Evolutionary conservation across 2,797 vertebrate species (phyloP).

Genomic region (Ataeniobius toweri): DNA sequence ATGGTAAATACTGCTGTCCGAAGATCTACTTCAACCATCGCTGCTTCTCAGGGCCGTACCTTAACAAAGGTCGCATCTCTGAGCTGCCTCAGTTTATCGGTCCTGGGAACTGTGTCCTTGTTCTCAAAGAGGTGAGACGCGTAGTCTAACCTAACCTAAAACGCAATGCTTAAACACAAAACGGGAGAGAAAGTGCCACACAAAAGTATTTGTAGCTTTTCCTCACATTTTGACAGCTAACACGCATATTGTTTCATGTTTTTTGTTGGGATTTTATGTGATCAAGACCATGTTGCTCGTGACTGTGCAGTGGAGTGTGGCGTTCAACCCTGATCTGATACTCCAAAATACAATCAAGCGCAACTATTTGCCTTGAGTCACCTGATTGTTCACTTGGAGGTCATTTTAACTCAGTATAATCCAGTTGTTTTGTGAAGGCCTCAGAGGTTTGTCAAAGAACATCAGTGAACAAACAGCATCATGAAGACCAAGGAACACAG

Average conservation of each 20-base stretch:
- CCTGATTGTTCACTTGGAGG: no score
- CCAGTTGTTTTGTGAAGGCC: no score
- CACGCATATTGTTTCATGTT: neutral
- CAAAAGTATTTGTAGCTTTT: neutral
- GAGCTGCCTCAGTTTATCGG: slow-evolving; percentile 97
- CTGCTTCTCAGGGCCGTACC: slow-evolving; percentile 98
- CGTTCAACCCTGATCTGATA: no score
- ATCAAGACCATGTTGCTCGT: no score
- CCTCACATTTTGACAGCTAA: neutral
- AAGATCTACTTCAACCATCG: slow-evolving; percentile 99
- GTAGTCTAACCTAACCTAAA: neutral
- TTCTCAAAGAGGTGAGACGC: slow-evolving; percentile 92
- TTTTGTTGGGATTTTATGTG: neutral
- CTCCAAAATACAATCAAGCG: no score
- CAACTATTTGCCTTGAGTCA: no score
- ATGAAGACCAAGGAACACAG: no score
- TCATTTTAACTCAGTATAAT: no score
- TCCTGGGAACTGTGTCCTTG: slow-evolving; percentile 96
- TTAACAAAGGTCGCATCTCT: slow-evolving; percentile 98
- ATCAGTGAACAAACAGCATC: no score
- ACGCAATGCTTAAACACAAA: neutral
- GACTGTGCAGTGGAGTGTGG: neutral
- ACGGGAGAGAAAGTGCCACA: neutral
- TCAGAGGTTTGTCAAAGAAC: no score
- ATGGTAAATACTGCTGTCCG: slow-evolving; percentile 96